A percentile compares a stretch with the other conserved stretches of the same genome.
Evolutionary conservation across 2,797 vertebrate species (phyloP).

Genomic region (Spizella passerina): DNA sequence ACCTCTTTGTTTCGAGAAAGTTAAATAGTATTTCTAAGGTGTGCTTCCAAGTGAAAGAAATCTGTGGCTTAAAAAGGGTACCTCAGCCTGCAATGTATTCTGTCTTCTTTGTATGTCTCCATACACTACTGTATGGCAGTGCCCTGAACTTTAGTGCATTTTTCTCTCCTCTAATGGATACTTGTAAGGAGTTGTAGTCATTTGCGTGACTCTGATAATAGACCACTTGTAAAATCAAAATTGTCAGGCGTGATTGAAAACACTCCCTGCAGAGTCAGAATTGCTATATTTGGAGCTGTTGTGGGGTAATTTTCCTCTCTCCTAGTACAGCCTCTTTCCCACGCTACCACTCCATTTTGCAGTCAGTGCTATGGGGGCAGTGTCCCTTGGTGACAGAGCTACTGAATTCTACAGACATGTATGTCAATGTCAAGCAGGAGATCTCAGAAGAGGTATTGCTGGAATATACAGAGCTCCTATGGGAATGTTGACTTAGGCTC

Average conservation of each 20-base stretch:
- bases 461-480: background rate
- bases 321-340: background rate
- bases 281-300: constrained; percentile 35
- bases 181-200: background rate
- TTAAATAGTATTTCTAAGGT: background rate
- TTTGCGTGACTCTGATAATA: background rate
- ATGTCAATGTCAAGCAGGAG: background rate
- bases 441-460: background rate
- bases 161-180: background rate
- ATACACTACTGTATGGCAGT: background rate
- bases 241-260: constrained; percentile 8
- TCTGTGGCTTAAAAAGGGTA: background rate
- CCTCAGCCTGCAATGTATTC: background rate
- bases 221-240: background rate
- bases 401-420: background rate
- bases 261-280: background rate
- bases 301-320: background rate
- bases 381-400: background rate
- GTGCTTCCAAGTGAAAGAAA: background rate
- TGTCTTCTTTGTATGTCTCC: background rate
- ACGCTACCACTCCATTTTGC: background rate
- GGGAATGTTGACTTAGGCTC: background rate
- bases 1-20: background rate
- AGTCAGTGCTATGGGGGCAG: background rate
- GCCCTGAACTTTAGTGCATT: background rate